Evolutionary conservation across 2,888 invertebrate genomes (phyloP).

Genomic region (Epistrophe grossulariae): DNA sequence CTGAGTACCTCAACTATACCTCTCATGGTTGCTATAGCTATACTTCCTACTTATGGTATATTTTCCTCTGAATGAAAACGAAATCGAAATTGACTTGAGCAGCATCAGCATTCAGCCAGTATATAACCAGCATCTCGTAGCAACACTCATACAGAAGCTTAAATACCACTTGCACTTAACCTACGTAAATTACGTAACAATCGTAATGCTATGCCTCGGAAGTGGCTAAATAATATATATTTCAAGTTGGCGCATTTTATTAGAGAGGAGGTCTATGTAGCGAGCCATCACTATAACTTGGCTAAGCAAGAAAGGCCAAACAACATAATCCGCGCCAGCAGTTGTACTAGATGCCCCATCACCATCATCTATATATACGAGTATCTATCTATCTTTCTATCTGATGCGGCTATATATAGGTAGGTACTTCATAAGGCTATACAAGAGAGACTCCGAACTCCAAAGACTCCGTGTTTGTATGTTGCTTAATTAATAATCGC

Average conservation of each 20-base stretch:
- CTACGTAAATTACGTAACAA: conserved; percentile 72
- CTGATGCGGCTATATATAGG: conserved; percentile 4
- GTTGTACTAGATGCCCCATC: conserved; percentile 34
- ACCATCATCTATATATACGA: conserved; percentile 7
- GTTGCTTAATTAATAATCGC: conserved; percentile 74
- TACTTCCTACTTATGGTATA: conserved; percentile 49
- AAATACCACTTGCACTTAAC: conserved; percentile 71
- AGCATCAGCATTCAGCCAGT: neutral
- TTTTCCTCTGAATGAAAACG: conserved; percentile 54
- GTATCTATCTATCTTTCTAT: conserved; percentile 40
- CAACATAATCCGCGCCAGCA: conserved; percentile 65
- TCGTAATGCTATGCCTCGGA: conserved; percentile 59
- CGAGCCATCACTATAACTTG: neutral
- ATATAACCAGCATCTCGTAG: neutral
- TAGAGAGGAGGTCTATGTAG: conserved; percentile 3
- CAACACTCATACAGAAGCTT: conserved; percentile 58
- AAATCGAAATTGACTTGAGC: conserved; percentile 63
- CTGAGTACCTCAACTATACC: neutral
- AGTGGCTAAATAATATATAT: conserved; percentile 64
- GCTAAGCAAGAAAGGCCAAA: conserved; percentile 31
- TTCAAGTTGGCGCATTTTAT: conserved; percentile 41
- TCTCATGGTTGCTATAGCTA: neutral
- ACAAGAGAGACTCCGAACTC: neutral
- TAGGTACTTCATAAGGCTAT: conserved; percentile 13
- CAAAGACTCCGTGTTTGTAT: conserved; percentile 36